phyloP scores from a whole-genome alignment of 2,888 invertebrate genomes.

The Acrobasis consociella region DNA sequence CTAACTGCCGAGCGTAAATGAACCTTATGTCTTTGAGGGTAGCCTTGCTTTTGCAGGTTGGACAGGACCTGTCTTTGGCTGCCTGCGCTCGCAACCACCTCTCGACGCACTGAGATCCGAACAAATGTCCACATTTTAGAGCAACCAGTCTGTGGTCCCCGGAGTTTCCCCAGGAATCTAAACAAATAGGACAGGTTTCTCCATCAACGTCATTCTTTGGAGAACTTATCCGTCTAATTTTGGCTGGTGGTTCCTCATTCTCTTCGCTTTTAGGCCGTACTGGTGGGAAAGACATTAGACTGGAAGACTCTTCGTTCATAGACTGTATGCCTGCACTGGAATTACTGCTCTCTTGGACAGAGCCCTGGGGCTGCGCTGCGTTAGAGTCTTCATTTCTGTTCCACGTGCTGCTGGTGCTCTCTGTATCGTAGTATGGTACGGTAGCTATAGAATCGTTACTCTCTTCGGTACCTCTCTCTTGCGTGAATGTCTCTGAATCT shows the following conservation, averaged over 20 bases:
- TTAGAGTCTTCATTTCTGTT: constrained; percentile 35
- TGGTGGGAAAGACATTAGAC: constrained; percentile 40
- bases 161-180: constrained; percentile 93
- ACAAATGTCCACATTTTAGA: constrained; percentile 95
- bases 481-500: constrained; percentile 31
- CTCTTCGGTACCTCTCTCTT: constrained; percentile 29
- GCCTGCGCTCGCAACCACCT: constrained; percentile 86
- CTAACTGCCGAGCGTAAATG: constrained; percentile 90
- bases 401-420: constrained; percentile 24
- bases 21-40: constrained; percentile 86
- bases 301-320: constrained; percentile 41
- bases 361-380: constrained; percentile 29
- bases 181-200: constrained; percentile 92
- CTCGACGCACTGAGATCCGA: constrained; percentile 91
- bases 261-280: constrained; percentile 32
- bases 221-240: constrained; percentile 54
- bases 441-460: constrained; percentile 35
- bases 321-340: constrained; percentile 30
- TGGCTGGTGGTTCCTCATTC: constrained; percentile 55
- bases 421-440: constrained; percentile 27
- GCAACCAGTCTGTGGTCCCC: constrained; percentile 94
- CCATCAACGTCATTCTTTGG: constrained; percentile 83
- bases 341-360: constrained; percentile 35
- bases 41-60: constrained; percentile 93
- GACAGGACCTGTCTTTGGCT: constrained; percentile 87